Evolutionary conservation across 2,888 invertebrate species (phyloP).

Genomic region (Orthosia gracilis): DNA sequence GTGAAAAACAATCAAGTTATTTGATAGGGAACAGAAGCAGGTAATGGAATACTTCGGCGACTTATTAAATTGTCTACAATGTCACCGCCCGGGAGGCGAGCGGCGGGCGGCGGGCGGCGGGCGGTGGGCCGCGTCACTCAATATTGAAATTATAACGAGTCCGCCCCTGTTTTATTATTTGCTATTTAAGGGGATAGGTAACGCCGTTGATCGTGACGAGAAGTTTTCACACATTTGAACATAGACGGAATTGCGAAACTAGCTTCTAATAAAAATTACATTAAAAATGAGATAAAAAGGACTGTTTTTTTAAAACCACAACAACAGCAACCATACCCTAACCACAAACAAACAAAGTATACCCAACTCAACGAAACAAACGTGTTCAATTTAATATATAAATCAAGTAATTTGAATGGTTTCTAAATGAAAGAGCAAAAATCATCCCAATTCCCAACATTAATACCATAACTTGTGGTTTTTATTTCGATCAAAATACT

Average conservation of each 20-base stretch:
- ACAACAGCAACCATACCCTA: too few relatives aligned
- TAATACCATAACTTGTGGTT: too few relatives aligned
- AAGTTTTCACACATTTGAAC: background rate
- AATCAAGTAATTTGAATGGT: too few relatives aligned
- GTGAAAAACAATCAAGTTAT: slow-evolving; percentile 52
- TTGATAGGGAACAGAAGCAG: slow-evolving; percentile 34
- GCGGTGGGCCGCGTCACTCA: slow-evolving; percentile 61
- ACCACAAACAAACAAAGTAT: too few relatives aligned
- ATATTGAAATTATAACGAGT: slow-evolving; percentile 71
- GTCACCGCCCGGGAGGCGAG: slow-evolving; percentile 38
- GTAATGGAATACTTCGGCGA: slow-evolving; percentile 45
- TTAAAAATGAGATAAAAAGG: background rate
- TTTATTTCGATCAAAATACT: too few relatives aligned
- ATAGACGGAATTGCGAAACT: background rate
- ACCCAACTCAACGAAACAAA: background rate
- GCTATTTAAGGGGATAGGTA: slow-evolving; percentile 38
- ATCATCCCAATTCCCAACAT: too few relatives aligned
- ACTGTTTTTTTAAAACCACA: too few relatives aligned
- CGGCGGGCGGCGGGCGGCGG: background rate
- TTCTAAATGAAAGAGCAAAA: too few relatives aligned
- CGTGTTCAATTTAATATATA: background rate
- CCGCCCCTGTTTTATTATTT: slow-evolving; percentile 56
- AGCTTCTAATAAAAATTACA: background rate
- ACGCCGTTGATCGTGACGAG: background rate
- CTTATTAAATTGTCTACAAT: slow-evolving; percentile 70